These are phyloP conservation scores for Microcaecilia unicolor DNA, from an alignment of 2,797 vertebrate species.

Conservation along the genomic window DNA sequence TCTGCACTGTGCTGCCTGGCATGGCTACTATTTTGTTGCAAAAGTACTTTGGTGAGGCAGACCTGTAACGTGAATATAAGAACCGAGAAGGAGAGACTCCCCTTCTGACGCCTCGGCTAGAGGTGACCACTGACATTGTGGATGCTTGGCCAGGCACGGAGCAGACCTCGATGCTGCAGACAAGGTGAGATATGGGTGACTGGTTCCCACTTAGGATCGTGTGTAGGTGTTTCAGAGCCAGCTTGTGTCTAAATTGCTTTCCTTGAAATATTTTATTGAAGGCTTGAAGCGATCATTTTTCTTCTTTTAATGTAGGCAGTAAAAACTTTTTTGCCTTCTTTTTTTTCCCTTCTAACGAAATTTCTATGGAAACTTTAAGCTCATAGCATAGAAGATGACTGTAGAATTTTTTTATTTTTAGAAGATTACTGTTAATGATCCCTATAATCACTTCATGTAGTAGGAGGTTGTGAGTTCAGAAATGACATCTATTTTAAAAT, in stretches of 20 bases:
- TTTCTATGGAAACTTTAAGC: too few relatives aligned
- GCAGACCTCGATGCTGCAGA: slow-evolving; percentile 77
- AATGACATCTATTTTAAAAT: too few relatives aligned
- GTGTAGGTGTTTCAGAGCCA: not conserved
- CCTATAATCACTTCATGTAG: too few relatives aligned
- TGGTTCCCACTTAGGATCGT: not conserved
- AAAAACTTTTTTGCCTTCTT: too few relatives aligned
- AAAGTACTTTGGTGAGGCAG: slow-evolving; percentile 74
- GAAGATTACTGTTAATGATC: too few relatives aligned
- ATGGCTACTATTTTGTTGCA: slow-evolving; percentile 83
- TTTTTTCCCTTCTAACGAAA: too few relatives aligned
- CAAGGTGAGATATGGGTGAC: slow-evolving; percentile 62
- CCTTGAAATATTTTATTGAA: not conserved
- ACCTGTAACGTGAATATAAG: slow-evolving; percentile 73
- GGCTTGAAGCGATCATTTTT: slow-evolving; percentile 1
- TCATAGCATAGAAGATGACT: too few relatives aligned
- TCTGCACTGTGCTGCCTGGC: slow-evolving; percentile 92
- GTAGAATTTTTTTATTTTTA: too few relatives aligned
- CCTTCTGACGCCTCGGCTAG: slow-evolving; percentile 86
- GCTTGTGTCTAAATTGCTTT: not conserved
- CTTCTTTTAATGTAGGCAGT: not conserved
- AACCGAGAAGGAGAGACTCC: slow-evolving; percentile 90
- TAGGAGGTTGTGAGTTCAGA: too few relatives aligned
- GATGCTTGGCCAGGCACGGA: slow-evolving; percentile 76
- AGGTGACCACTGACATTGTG: slow-evolving; percentile 89